Conservation (phyloP, 2,888 invertebrate genomes). For the Unio delphinus region DNA sequence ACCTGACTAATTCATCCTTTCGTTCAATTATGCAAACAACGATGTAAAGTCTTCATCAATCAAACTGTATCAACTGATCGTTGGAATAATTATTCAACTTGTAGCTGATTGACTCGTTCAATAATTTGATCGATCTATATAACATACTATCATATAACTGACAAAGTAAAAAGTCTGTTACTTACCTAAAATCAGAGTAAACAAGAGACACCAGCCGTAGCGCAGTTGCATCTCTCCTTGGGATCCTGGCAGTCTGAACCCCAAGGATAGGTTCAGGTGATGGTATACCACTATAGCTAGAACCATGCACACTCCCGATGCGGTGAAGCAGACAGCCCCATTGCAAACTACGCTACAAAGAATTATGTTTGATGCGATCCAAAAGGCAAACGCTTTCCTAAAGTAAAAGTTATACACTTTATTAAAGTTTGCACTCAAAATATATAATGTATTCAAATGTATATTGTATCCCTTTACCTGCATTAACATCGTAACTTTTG, state of each 20-base stretch:
- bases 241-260: slow-evolving; percentile 87
- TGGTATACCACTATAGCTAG: slow-evolving; percentile 85
- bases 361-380: slow-evolving; percentile 93
- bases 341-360: slow-evolving; percentile 91
- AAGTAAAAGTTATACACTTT: slow-evolving; percentile 42
- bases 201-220: slow-evolving; percentile 97
- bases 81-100: too few species aligned
- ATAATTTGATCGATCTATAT: too few species aligned
- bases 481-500: too few species aligned
- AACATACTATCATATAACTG: too few species aligned
- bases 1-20: too few species aligned
- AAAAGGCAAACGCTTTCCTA: slow-evolving; percentile 92
- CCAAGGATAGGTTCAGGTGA: slow-evolving; percentile 82
- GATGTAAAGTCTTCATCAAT: too few species aligned
- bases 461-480: too few species aligned
- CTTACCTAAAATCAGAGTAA: slow-evolving; percentile 36
- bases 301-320: slow-evolving; percentile 87
- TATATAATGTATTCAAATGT: too few species aligned
- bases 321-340: slow-evolving; percentile 87
- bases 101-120: too few species aligned
- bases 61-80: too few species aligned
- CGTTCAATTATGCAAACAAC: too few species aligned
- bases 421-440: too few species aligned
- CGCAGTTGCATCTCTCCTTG: slow-evolving; percentile 85
- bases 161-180: not conserved